Conservation (phyloP, 1,140 invertebrate genomes). For the Calliphora vicina region DNA sequence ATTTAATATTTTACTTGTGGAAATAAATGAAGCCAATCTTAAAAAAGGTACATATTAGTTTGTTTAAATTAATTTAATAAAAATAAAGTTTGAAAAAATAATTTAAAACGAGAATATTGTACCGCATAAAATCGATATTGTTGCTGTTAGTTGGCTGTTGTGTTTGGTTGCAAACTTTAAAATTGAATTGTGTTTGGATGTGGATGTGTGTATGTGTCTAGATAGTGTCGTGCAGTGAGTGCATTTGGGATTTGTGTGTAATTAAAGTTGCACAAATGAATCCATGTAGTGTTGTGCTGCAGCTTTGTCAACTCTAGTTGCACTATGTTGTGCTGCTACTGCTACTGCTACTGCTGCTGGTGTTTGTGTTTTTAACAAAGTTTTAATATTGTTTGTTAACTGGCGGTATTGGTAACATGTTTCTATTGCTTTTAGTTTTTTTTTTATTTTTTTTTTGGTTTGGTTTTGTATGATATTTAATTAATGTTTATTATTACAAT, state of each 20-base stretch:
- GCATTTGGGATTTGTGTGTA: background rate
- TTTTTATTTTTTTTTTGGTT: no score
- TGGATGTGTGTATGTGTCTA: background rate
- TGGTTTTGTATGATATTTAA: background rate
- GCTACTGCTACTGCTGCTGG: no score
- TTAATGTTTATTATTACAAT: background rate
- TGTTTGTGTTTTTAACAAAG: no score
- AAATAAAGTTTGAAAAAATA: background rate
- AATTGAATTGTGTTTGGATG: background rate
- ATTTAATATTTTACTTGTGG: background rate
- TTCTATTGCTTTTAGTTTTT: background rate
- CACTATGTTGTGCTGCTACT: background rate
- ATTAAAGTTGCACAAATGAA: background rate
- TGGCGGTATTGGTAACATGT: no score
- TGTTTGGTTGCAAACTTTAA: background rate
- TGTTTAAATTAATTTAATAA: background rate
- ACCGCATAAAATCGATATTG: background rate
- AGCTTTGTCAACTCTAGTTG: background rate
- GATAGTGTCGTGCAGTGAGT: background rate
- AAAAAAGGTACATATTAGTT: no score
- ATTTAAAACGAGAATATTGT: background rate
- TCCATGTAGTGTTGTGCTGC: background rate
- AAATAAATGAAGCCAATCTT: background rate
- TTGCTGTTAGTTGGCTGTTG: background rate
- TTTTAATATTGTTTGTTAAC: background rate